Evolutionary conservation across 2,888 invertebrate genomes (phyloP), one percentile per base, ranked within the genome.

Genomic region (Vannuccia rotundouncinata): DNA sequence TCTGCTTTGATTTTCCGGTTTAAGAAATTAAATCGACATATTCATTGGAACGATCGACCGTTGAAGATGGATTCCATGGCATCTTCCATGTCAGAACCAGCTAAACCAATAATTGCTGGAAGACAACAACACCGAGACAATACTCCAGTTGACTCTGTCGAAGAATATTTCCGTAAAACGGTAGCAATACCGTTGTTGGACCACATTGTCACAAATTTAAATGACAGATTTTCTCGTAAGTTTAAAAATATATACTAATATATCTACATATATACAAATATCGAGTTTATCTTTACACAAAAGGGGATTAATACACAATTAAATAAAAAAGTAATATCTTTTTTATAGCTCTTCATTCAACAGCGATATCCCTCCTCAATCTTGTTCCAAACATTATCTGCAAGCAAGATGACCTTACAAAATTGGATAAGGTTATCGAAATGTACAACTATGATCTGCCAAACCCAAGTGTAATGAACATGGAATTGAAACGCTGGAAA

Each of bases 211-310:
- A 66, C 66, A 66, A 66, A 22, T 66, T 66, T 66, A 66, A 66
- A n/a, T 66, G 66, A 66, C 66, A 66, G 66, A 66, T 66, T 66
- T 66, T 66, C 66, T 66, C 66, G 66, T 66, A 66, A 66, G 66
- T 66, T 66, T 66, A 66, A 66, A 66, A n/a, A 66, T 17, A 66
- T 66, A 27, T 66, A 66, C 66, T 66, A 66, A 66, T 66, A 66
- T 66, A 66, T 66, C 66, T 66, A 66, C 66, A 66, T 27, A 66
- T 22, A 66, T 66, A 17, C 66, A 66, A 17, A 66, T 66, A 66
- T 66, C 66, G 22, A 66, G 66, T 66, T 66, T 66, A 45, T 66
- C 66, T 27, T 66, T 66, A 66, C 66, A 66, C 66, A 66, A 66
- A 22, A 66, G 66, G 66, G 25, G 22, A 66, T 66, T 66, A 66